Evolutionary conservation across 2,888 invertebrate species (phyloP).

Genomic region (Drosophila nr. perissopoda): DNA sequence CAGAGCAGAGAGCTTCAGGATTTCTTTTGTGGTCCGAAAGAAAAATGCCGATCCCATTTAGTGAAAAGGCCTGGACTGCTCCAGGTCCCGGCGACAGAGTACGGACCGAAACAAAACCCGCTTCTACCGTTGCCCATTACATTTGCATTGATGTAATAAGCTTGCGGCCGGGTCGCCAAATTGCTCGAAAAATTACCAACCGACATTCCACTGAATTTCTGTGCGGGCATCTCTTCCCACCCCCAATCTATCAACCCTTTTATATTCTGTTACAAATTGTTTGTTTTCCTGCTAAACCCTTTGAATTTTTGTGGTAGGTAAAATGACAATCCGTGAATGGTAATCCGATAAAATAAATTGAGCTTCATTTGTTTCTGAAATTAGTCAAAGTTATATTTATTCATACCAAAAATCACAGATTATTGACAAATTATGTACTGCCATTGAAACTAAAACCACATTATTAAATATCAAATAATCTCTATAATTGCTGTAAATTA

Average conservation of each 20-base stretch:
- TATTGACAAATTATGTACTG: neutral
- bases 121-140: conserved; percentile 32
- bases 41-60: conserved; percentile 56
- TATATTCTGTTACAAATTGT: conserved; percentile 54
- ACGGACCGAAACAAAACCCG: neutral
- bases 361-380: conserved; percentile 15
- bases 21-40: conserved; percentile 38
- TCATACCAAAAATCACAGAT: neutral
- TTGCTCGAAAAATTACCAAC: conserved; percentile 57
- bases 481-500: neutral
- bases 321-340: conserved; percentile 37
- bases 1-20: conserved; percentile 26
- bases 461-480: neutral
- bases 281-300: conserved; percentile 51
- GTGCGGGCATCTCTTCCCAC: conserved; percentile 48
- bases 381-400: neutral
- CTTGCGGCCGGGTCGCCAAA: conserved; percentile 72
- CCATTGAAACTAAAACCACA: neutral
- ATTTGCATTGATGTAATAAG: conserved; percentile 81
- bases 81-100: conserved; percentile 5
- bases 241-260: conserved; percentile 28
- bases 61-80: conserved; percentile 31
- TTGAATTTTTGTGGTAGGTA: conserved; percentile 54
- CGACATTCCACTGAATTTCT: conserved; percentile 64
- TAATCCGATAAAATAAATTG: conserved; percentile 38